Conservation (phyloP, 30 jellyfish, hydroid and myxozoan genomes). For the Rhopilema esculentum region DNA sequence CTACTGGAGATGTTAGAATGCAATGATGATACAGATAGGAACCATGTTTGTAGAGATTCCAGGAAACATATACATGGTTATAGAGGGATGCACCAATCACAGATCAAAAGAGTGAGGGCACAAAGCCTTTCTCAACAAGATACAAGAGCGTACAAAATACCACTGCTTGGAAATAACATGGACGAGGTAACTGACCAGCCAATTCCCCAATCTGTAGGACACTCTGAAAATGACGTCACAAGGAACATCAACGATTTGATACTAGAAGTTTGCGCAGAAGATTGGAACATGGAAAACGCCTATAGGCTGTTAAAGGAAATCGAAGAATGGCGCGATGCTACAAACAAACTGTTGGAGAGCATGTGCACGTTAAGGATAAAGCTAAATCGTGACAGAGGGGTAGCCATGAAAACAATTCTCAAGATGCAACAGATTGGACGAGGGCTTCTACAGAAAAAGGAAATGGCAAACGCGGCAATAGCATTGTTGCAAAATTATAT, state of each 20-base stretch:
- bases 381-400: background rate
- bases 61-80: background rate
- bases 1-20: background rate
- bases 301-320: background rate
- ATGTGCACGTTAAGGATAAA: background rate
- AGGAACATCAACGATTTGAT: background rate
- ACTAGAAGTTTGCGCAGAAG: background rate
- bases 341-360: background rate
- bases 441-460: background rate
- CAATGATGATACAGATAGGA: background rate
- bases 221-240: background rate
- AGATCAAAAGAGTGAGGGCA: too few relatives aligned
- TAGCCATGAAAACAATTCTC: background rate
- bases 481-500: background rate
- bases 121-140: too few relatives aligned
- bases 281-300: background rate
- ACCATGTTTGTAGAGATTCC: background rate
- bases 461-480: background rate
- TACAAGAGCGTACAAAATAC: too few relatives aligned
- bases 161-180: background rate
- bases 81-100: too few relatives aligned
- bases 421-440: background rate
- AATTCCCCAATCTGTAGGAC: background rate
- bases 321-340: background rate
- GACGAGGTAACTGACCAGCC: background rate